Conservation (phyloP, 2,888 invertebrate genomes). For the Trichopria drosophilae region DNA sequence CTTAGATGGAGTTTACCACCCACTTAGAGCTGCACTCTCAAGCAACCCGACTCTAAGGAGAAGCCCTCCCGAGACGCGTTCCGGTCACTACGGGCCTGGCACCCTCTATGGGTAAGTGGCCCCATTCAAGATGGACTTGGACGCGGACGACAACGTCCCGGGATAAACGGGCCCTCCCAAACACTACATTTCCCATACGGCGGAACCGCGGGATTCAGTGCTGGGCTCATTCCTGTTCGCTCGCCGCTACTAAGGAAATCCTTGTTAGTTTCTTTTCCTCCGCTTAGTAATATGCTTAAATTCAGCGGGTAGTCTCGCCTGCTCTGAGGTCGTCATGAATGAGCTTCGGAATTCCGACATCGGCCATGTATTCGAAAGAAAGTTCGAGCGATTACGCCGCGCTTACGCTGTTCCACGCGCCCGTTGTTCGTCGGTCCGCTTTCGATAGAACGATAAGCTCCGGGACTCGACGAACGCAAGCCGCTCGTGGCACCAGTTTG, state of each 20-base stretch:
- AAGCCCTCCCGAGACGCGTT: constrained; percentile 59
- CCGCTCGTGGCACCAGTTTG: too few species aligned
- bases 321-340: constrained; percentile 60
- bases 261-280: constrained; percentile 72
- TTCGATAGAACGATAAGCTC: too few species aligned
- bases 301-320: constrained; percentile 59
- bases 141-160: constrained; percentile 50
- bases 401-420: too few species aligned
- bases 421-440: too few species aligned
- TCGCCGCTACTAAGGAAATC: constrained; percentile 69
- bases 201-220: constrained; percentile 61
- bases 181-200: constrained; percentile 62
- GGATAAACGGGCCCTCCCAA: too few species aligned
- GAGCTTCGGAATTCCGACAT: too few species aligned
- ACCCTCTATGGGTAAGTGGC: constrained; percentile 61
- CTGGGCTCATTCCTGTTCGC: constrained; percentile 67
- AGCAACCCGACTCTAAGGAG: constrained; percentile 63
- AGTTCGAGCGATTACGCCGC: too few species aligned
- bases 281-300: constrained; percentile 71
- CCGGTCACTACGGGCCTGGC: constrained; percentile 62
- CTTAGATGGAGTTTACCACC: constrained; percentile 63
- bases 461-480: too few species aligned
- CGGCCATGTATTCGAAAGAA: too few species aligned
- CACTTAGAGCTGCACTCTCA: constrained; percentile 64
- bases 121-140: constrained; percentile 62